Percentiles rank a stretch among this genome's conserved stretches.
phyloP scores from a whole-genome alignment of 2,888 invertebrate species.

The Pimpla rufipes region DNA sequence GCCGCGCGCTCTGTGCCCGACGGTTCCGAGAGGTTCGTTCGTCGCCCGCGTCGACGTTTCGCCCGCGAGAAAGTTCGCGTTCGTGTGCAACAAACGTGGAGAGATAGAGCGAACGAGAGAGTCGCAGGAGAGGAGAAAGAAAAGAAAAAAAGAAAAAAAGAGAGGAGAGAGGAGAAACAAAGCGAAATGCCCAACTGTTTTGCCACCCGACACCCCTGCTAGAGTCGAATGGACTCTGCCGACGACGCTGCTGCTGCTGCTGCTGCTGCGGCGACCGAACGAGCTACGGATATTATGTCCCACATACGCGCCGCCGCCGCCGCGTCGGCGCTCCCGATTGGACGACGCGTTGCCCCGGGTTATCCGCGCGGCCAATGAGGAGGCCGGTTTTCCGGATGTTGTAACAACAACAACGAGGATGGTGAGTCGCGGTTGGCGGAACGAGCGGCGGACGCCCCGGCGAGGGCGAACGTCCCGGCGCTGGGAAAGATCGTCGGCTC shows the following conservation, averaged over 20 bases:
- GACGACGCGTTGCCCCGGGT: constrained; percentile 54
- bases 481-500: neutral
- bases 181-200: neutral
- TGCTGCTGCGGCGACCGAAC: constrained; percentile 10
- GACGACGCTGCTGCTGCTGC: neutral
- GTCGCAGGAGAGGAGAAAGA: too few species aligned
- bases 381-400: constrained; percentile 61
- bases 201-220: constrained; percentile 57
- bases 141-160: too few species aligned
- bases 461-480: constrained; percentile 2
- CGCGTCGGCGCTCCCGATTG: neutral
- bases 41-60: too few species aligned
- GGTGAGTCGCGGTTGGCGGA: constrained; percentile 52
- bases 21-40: too few species aligned
- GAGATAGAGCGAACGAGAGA: too few species aligned
- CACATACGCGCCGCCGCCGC: neutral
- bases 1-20: too few species aligned
- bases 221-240: constrained; percentile 66
- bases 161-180: neutral
- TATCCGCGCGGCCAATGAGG: constrained; percentile 55
- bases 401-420: constrained; percentile 47
- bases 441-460: constrained; percentile 8
- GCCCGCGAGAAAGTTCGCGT: too few species aligned
- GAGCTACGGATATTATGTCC: constrained; percentile 34
- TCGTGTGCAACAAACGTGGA: too few species aligned